Evolutionary conservation across 2,113 vertebrate species (phyloP), one percentile per base, ranked within the genome.

Genomic region (Hiodon tergisus): DNA sequence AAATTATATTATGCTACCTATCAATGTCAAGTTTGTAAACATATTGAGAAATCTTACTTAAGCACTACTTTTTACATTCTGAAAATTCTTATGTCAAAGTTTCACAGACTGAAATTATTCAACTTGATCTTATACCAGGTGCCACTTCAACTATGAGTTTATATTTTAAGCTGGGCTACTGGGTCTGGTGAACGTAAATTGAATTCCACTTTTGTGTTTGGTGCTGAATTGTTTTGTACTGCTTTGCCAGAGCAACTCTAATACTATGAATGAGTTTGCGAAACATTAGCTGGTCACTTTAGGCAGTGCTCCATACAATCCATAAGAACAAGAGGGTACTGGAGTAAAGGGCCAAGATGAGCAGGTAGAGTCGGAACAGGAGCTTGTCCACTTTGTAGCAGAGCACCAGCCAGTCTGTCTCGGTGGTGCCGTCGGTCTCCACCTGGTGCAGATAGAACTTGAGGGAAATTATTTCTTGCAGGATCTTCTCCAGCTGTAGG

Each of bases 271-370:
- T 31, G 17, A 53, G 55, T 17, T 10, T 1, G 3, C 14, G 46
- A 66, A 7, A n/a, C 13, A 14, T 58, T 57, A 7, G 4, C 50
- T 6, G 17, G 53, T 61, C 3, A 3, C 17, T 11, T 91, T 81
- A 91, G 72, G 77, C 80, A 0, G 84, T 79, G 75, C 92, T 92
- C 95, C 94, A 95, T 51, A 81, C 80, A 8, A 81, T 81, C 94
- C 94, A 95, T n/a, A 94, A 90, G 57, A 90, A 80, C 67, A 91
- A 71, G 50, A 96, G 86, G 0, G 93, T 94, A 10, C 86, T 2
- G 0, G 89, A 31, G 3, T 93, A 95, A 69, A 90, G 31, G 3
- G 75, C 82, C 71, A 95, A 77, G 13, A 94, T 77, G 0, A 90
- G 16, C 46, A 94, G 81, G 80, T 95, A 95, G 6, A 89, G 72